Evolutionary conservation across 2,888 invertebrate genomes (phyloP), one percentile per base, ranked within the genome.

Genomic region (Pammene aurita): DNA sequence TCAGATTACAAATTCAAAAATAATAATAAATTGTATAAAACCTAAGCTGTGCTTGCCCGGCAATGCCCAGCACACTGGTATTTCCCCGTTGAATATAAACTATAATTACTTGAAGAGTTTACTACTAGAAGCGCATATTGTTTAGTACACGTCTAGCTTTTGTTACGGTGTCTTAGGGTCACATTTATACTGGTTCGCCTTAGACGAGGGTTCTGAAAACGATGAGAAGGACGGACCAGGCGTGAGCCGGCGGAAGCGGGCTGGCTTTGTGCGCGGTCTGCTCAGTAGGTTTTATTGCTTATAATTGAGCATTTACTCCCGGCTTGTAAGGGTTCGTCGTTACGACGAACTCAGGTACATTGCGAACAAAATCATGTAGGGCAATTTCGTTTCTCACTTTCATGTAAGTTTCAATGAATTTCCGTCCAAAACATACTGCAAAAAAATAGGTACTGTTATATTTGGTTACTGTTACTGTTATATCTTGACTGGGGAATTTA

Each of bases 281-380:
- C 78, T 77, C 75, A 74, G 76, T 78, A 72, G 82, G 76, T 81
- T 81, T 79, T 80, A 81, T 84, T 80, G 75, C 78, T 76, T 78
- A 80, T 81, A 83, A 83, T 80, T 77, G 77, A 79, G 75, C 78
- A 75, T 78, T 81, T 78, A 80, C 75, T 63, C 72, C 46, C 63
- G 57, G 68, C 46, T 50, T 46, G 61, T 60, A 14, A 56, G 16
- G 42, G 42, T 55, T 61, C 61, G 26, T 44, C 41, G 61, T 55
- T 55, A 44, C 26, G 35, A 26, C 26, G 26, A 26, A 26, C 26
- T 4, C 50, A 56, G 14, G 46, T n/a, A 60, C 41, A 48, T 41
- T 6, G n/a, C 6, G 35, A 11, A 46, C 44, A 50, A 58, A 2
- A 52, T 52, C 4, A 41, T 26, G 18, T n/a, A 10, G 7, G 18